Percentiles rank a stretch among this genome's conserved stretches.
Evolutionary conservation across 92 coral and sea anemone genomes (phyloP).

Genomic region (Epizoanthus fatuus): DNA sequence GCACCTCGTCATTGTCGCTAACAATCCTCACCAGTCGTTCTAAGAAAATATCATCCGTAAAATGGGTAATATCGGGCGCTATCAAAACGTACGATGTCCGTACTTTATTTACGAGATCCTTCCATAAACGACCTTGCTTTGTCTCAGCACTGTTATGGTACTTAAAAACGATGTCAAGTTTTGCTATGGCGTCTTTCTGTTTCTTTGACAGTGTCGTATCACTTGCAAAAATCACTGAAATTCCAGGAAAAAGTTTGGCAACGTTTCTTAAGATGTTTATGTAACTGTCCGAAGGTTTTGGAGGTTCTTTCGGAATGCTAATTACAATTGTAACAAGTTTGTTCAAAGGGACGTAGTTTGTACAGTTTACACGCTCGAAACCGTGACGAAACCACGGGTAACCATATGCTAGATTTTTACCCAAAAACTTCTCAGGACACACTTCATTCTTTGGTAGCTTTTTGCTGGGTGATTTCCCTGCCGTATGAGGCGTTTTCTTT

Average conservation of each 20-base stretch:
- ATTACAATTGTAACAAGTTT: constrained; percentile 77
- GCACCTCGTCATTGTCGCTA: constrained; percentile 77
- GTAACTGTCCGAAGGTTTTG: constrained; percentile 45
- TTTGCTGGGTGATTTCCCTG: neutral
- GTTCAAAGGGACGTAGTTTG: constrained; percentile 69
- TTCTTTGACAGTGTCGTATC: neutral
- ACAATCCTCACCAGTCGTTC: constrained; percentile 74
- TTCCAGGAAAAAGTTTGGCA: constrained; percentile 67
- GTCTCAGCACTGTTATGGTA: constrained; percentile 12
- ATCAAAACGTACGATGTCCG: constrained; percentile 67
- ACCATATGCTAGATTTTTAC: constrained; percentile 82
- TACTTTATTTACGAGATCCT: constrained; percentile 49
- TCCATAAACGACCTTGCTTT: constrained; percentile 60
- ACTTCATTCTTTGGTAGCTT: constrained; percentile 65
- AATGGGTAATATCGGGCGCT: constrained; percentile 68
- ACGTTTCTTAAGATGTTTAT: constrained; percentile 38
- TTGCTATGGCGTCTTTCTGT: constrained; percentile 1
- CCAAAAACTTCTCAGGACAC: constrained; percentile 94
- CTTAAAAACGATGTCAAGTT: constrained; percentile 42
- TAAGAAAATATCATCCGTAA: constrained; percentile 66
- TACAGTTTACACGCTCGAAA: constrained; percentile 80
- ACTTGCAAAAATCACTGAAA: constrained; percentile 64
- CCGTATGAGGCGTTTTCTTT: constrained; percentile 6
- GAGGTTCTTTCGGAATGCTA: constrained; percentile 56
- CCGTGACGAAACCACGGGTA: constrained; percentile 97